Base-by-base conservation (phyloP, 2,888 invertebrate genomes). In the Stramonita haemastoma region DNA sequence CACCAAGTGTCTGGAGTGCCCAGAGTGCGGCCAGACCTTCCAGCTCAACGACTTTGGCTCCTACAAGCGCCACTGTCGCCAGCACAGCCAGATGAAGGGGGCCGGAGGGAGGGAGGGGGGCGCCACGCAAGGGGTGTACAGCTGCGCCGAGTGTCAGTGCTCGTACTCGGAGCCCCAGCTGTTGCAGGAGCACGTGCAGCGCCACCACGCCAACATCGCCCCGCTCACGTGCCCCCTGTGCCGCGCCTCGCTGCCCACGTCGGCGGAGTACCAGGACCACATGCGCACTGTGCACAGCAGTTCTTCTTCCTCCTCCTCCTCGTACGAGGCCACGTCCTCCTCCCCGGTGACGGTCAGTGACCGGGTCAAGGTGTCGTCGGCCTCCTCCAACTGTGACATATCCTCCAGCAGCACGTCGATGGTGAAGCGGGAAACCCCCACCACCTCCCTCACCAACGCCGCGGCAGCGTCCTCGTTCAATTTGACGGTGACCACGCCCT, bases 11-110 rank as follows among this genome's bases (percentile, higher is more conserved):
- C 90, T 95, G 32, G 93, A 94, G 87, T 95, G 95, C 89, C 94
- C 93, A 13, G 93, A 94, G 89, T 95, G 95, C 92, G 93, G 93
- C 15, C 94, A 94, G 89, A 93, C 93, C 22, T 95, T 95, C 90
- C 94, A 94, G 90, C 91, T 95, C 81, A 95, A 95, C 89, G 95
- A 95, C 88, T 95, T 95, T 92, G 95, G 95, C n/a, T 93, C 94
- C 13, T 95, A 94, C 90, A 95, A 95, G 90, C 93, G 94, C 29
- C 95, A 95, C 87, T 94, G 94, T 87, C 91, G 94, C 13, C 94
- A 94, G 88, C 95, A 95, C 90, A 92, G 93, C 13, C 92, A 93
- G 66, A 90, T 92, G 19, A 90, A 92, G 84, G 87, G 91, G n/a
- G 90, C 85, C 46, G 81, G 57, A 19, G 66, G 87, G 60, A 57